phyloP scores from a whole-genome alignment of 2,113 vertebrate genomes.

The Noctilio leporinus region DNA sequence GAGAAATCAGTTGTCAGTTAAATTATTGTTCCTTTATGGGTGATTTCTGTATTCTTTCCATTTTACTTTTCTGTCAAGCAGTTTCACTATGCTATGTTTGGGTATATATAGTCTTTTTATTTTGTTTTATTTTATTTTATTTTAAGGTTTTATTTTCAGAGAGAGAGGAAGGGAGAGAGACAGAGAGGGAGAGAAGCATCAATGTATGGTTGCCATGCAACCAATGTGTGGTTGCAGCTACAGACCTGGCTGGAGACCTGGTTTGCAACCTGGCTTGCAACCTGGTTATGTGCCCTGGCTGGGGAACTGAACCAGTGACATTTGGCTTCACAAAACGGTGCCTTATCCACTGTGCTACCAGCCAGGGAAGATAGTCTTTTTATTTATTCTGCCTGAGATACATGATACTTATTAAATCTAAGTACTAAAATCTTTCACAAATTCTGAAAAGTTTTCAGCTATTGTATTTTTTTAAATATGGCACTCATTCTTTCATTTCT shows the following conservation, averaged over 20 bases:
- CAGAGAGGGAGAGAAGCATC: too few relatives aligned
- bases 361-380: not conserved
- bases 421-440: not conserved
- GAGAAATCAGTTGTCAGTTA: not conserved
- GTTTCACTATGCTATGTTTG: not conserved
- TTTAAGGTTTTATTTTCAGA: too few relatives aligned
- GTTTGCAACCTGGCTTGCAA: too few relatives aligned
- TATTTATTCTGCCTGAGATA: not conserved
- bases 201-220: too few relatives aligned
- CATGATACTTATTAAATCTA: not conserved
- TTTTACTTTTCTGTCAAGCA: not conserved
- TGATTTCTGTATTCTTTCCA: not conserved
- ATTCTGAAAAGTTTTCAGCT: not conserved
- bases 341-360: too few relatives aligned
- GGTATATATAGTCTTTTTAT: not conserved
- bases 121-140: too few relatives aligned
- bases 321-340: too few relatives aligned
- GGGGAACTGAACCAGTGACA: too few relatives aligned
- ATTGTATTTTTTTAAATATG: not conserved
- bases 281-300: too few relatives aligned
- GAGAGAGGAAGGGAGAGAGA: too few relatives aligned
- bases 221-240: too few relatives aligned
- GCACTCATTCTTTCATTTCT: not conserved
- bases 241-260: too few relatives aligned
- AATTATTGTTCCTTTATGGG: not conserved